Percentiles rank a stretch among this genome's conserved stretches.
Conservation (phyloP, 2,113 vertebrate species). For the Hemibagrus wyckioides region DNA sequence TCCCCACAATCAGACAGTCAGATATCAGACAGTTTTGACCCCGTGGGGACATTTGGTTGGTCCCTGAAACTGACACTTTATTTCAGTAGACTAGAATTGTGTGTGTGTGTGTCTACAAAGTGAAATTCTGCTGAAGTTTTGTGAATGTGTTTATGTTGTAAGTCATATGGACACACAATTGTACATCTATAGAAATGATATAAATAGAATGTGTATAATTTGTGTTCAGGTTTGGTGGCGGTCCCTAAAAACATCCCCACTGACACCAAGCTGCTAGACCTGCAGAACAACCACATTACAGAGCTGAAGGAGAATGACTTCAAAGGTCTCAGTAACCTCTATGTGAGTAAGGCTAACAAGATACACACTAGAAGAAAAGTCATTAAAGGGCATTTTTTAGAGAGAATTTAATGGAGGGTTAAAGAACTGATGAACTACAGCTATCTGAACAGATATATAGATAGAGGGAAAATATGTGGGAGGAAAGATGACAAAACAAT, state of each 20-base stretch:
- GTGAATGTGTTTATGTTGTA: neutral
- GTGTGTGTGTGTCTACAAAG: neutral
- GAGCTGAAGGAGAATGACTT: conserved; percentile 89
- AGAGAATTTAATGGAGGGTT: neutral
- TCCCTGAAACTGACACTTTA: neutral
- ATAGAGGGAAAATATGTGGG: neutral
- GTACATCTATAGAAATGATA: conserved; percentile 51
- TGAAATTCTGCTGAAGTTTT: neutral
- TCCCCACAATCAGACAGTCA: neutral
- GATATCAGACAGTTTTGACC: neutral
- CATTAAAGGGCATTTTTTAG: neutral
- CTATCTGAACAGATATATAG: neutral
- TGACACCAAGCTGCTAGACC: conserved; percentile 89
- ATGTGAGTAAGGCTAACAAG: conserved; percentile 73
- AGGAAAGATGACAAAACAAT: conserved; percentile 36
- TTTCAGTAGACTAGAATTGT: neutral
- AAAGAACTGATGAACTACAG: conserved; percentile 4
- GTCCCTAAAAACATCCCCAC: conserved; percentile 83
- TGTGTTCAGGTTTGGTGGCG: conserved; percentile 76
- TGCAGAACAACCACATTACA: conserved; percentile 87
- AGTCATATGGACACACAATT: conserved; percentile 42
- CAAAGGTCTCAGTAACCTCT: conserved; percentile 83
- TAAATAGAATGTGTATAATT: conserved; percentile 46
- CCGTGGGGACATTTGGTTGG: neutral
- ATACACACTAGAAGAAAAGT: neutral